Evolutionary conservation across 1,140 invertebrate species (phyloP), one percentile per base, ranked within the genome.

Genomic region (Drosophila orosa): DNA sequence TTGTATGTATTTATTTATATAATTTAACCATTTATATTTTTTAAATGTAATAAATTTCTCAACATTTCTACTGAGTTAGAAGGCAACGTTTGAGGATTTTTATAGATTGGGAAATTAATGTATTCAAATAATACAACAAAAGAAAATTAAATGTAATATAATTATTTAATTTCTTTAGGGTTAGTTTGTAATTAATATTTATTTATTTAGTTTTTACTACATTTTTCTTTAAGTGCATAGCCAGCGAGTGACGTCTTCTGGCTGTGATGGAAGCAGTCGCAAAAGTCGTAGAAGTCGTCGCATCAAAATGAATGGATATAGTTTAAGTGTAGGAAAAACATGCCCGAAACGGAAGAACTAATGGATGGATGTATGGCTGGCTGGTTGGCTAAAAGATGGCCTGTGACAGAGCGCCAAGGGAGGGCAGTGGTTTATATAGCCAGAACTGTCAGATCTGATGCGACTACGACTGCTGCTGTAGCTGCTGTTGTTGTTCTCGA

Each of bases 341-440:
- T 80, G 62, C 55, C 73, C 73, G 67, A 74, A 85, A 69, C 73
- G 81, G 73, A 80, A 65, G 29, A 55, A 57, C 74, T 85, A 86
- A 85, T 86, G 81, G 81, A 80, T 80, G 63, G 72, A 78, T 78
- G 67, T 63, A 78, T 74, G 74, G 67, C 73, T 86, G 81, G 73
- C 56, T 68, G 58, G 45, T 44, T 78, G 78, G 57, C 60, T 67
- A 67, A 59, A 52, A 67, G 75, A 75, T 63, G 62, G 69, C 52
- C 55, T 48, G 24, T 45, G 54, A 62, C 56, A 57, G 59, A 56
- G 45, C 48, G 47, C 57, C 54, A 45, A 19, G 50, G 48, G 17
- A 7, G 13, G 47, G 12, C 12, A 22, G 12, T n/a, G 31, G 31
- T 22, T 42, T 67, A 35, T 52, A 40, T 39, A 47, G 40, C 35